A percentile compares a stretch with the other conserved stretches of the same genome.
Conservation (phyloP, 2,797 vertebrate species). For the Coccyzus lansbergi region DNA sequence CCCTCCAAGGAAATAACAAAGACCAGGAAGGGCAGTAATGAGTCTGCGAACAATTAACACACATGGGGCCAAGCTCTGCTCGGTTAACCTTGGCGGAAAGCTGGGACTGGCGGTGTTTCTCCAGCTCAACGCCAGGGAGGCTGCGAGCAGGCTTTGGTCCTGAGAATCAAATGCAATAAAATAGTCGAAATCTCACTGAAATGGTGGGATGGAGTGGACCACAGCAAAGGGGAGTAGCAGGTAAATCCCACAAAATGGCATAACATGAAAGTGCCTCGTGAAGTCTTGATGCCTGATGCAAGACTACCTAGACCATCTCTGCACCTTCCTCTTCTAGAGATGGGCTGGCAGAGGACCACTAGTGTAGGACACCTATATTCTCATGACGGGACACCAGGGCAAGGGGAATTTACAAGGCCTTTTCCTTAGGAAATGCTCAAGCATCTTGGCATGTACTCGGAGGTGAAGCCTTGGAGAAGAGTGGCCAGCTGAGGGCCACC, state of each 20-base stretch:
- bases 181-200: background rate
- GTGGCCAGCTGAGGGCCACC: fast-evolving
- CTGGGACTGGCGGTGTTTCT: background rate
- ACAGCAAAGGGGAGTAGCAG: background rate
- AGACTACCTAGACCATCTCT: background rate
- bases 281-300: background rate
- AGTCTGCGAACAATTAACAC: slow-evolving; percentile 2
- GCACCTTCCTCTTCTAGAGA: background rate
- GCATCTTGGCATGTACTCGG: fast-evolving
- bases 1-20: background rate
- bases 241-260: background rate
- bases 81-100: background rate
- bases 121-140: background rate
- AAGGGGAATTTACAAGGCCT: background rate
- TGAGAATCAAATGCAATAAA: background rate
- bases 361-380: background rate
- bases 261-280: background rate
- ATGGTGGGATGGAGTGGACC: background rate
- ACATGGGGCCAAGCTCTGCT: background rate
- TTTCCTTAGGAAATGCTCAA: background rate
- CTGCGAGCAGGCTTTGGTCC: background rate
- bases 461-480: background rate
- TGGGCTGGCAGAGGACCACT: background rate
- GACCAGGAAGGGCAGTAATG: background rate
- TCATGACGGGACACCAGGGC: background rate